Conservation (phyloP, 2,113 vertebrate species). For the Hippoglossus stenolepis region DNA sequence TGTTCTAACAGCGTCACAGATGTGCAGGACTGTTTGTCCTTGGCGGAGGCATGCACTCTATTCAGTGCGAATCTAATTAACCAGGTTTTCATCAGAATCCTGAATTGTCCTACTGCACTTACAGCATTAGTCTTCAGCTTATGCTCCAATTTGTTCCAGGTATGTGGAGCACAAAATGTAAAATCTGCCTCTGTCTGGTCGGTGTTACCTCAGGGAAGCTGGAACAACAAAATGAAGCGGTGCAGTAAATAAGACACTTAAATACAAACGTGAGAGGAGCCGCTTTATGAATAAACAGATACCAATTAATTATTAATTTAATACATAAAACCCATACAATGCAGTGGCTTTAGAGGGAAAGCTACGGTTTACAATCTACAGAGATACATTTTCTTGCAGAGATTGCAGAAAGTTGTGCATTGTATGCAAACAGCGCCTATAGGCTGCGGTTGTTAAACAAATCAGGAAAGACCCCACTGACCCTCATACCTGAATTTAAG, state of each 20-base stretch:
- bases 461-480: background rate
- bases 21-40: background rate
- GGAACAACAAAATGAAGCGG: too few relatives aligned
- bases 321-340: background rate
- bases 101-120: conserved; percentile 15
- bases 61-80: conserved; percentile 17
- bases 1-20: background rate
- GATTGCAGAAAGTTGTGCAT: background rate
- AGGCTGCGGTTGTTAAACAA: background rate
- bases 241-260: conserved; percentile 7
- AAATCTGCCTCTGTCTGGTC: conserved; percentile 51
- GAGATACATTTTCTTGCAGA: background rate
- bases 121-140: background rate
- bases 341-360: background rate
- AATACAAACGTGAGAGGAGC: background rate
- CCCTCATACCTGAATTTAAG: background rate
- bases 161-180: conserved; percentile 64
- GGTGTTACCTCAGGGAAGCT: conserved; percentile 14
- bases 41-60: background rate
- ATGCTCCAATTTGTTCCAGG: conserved; percentile 59
- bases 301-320: background rate
- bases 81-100: conserved; percentile 19
- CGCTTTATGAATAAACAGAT: background rate
- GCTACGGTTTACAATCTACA: too few relatives aligned
- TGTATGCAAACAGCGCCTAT: background rate